These are phyloP conservation scores for Noctua janthina DNA, from an alignment of 2,888 invertebrate genomes.

Conservation along the genomic window DNA sequence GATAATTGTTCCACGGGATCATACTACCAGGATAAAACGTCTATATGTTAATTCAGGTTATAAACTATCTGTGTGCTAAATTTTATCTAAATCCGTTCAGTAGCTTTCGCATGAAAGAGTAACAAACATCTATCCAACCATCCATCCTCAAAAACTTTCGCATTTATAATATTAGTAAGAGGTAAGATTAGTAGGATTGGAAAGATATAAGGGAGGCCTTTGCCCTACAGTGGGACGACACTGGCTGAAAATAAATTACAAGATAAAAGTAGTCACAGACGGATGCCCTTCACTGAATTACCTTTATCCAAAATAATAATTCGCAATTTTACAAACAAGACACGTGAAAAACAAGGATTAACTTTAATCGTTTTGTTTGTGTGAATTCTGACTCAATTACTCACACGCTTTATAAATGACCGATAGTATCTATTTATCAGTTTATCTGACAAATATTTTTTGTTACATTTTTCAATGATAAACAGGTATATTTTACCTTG, in stretches of 20 bases:
- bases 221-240: not conserved
- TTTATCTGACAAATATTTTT: conserved; percentile 26
- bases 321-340: not conserved
- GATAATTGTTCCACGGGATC: too few species aligned
- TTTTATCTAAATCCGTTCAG: too few species aligned
- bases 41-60: too few species aligned
- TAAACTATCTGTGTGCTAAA: too few species aligned
- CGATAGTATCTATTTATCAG: conserved; percentile 37
- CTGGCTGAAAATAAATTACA: not conserved
- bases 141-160: too few species aligned
- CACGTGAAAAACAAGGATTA: conserved; percentile 10
- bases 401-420: conserved; percentile 6
- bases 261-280: not conserved
- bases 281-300: not conserved
- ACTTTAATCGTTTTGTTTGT: conserved; percentile 39
- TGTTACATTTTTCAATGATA: conserved; percentile 25
- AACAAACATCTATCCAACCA: too few species aligned
- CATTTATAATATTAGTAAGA: too few species aligned
- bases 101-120: too few species aligned
- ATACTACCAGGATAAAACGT: too few species aligned
- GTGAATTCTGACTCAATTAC: not conserved
- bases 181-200: not conserved
- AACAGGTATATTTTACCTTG: conserved; percentile 16
- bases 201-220: not conserved
- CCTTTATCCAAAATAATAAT: not conserved